Evolutionary conservation across 1,140 invertebrate species (phyloP).

Genomic region (Drosophila murphyi): DNA sequence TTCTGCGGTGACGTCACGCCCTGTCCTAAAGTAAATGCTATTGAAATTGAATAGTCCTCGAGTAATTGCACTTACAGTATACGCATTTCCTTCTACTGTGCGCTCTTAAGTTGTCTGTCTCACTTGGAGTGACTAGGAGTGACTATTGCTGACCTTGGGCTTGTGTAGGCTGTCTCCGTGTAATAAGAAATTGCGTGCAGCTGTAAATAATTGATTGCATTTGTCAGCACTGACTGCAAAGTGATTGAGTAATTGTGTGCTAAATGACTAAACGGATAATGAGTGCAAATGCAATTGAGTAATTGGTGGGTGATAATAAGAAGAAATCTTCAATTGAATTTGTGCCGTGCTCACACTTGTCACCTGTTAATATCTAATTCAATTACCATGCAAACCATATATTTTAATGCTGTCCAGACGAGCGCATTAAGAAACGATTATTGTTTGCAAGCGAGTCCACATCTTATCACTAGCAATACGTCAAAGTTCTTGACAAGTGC

Average conservation of each 20-base stretch:
- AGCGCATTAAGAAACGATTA: conserved; percentile 6
- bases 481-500: conserved; percentile 26
- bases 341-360: conserved; percentile 20
- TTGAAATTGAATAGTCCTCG: conserved; percentile 1
- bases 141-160: conserved; percentile 14
- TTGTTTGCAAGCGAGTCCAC: conserved; percentile 15
- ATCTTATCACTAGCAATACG: conserved; percentile 7
- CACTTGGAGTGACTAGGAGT: background rate
- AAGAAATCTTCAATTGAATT: conserved; percentile 30
- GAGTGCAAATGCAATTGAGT: conserved; percentile 23
- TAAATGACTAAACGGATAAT: conserved; percentile 17
- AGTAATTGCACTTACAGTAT: conserved; percentile 30
- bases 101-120: background rate
- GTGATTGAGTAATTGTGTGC: conserved; percentile 26
- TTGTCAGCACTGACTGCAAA: conserved; percentile 15
- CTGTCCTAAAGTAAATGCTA: conserved; percentile 9
- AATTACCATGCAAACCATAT: background rate
- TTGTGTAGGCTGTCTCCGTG: background rate
- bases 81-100: conserved; percentile 15
- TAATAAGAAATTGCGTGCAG: conserved; percentile 8
- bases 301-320: background rate
- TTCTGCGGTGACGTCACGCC: conserved; percentile 25
- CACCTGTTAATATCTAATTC: conserved; percentile 17
- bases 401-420: background rate
- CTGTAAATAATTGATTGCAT: conserved; percentile 33